Evolutionary conservation across 2,888 invertebrate species (phyloP).

Genomic region (Doris montereyensis): DNA sequence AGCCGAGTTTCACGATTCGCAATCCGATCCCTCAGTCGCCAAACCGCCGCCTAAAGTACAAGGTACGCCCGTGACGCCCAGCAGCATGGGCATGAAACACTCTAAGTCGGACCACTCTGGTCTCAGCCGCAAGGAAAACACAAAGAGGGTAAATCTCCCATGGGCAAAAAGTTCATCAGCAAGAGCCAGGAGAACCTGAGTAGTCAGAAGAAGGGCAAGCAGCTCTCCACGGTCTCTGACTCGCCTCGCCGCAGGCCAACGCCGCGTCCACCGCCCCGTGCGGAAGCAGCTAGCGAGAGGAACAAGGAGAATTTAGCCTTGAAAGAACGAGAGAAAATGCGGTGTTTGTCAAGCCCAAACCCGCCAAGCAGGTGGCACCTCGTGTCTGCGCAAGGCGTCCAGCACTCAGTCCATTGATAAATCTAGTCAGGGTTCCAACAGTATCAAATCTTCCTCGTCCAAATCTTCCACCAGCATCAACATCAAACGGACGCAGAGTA

Average conservation of each 20-base stretch:
- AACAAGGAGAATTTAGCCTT: conserved; percentile 63
- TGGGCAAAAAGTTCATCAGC: conserved; percentile 66
- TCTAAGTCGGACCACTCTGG: conserved; percentile 60
- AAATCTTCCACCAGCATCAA: conserved; percentile 46
- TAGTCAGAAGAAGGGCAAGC: conserved; percentile 42
- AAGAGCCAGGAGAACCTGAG: conserved; percentile 69
- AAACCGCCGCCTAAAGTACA: too few species aligned
- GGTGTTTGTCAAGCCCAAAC: conserved; percentile 56
- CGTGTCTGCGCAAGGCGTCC: conserved; percentile 65
- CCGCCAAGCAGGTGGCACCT: conserved; percentile 48
- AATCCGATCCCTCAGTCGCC: too few species aligned
- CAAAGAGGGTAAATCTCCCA: conserved; percentile 44
- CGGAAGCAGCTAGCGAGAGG: conserved; percentile 45
- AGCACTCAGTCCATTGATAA: conserved; percentile 70
- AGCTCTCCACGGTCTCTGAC: not conserved
- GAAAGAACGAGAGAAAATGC: conserved; percentile 50
- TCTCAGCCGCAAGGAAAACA: conserved; percentile 48
- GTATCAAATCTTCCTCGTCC: conserved; percentile 25
- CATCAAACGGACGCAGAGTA: conserved; percentile 70
- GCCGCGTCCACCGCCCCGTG: not conserved
- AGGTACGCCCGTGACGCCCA: too few species aligned
- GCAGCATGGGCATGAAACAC: conserved; percentile 55
- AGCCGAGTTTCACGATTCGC: too few species aligned
- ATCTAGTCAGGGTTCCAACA: conserved; percentile 46
- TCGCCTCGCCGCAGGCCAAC: not conserved